Evolutionary conservation across 2,888 invertebrate genomes (phyloP), one percentile per base, ranked within the genome.

Genomic region (Athetis lepigone): DNA sequence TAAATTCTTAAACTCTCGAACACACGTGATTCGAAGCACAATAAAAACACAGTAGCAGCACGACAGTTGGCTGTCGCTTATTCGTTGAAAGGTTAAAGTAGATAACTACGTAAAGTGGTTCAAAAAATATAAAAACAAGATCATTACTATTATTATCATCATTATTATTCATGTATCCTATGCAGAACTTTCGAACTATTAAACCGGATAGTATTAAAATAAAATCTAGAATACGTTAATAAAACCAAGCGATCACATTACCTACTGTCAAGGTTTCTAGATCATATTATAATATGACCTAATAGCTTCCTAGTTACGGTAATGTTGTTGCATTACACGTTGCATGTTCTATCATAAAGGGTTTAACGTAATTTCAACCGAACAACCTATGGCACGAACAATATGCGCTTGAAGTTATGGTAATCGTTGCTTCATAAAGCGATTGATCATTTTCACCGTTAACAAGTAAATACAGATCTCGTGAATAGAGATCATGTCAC

Each of bases 401-500:
- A 59, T 57, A 60, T 54, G 40, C 45, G 37, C 25, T 59, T 8
- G 16, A 50, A 36, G 16, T 8, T 47, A 47, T 46, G 16, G 42
- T 55, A 63, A 76, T 76, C 65, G 56, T 19, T 13, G 37, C 13
- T 45, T 45, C 56, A 61, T 55, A 29, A 57, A 58, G 54, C 52
- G 58, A 27, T 45, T 45, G 25, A 54, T 55, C 45, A 59, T 63
- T 58, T 69, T 61, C 58, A 80, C 70, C 47, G 70, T 80, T 77
- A 66, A 42, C 51, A 58, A 69, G 73, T 50, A 73, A 65, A 77
- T 65, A 77, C 60, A 16, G 16, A 59, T 58, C 65, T 61, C 55
- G 39, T 57, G 60, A 58, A 59, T 59, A 52, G 16, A 65, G 60
- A 72, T 77, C 74, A 68, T 64, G 70, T 55, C 63, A 64, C 66